Evolutionary conservation across 2,797 vertebrate species (phyloP).

Genomic region (Takifugu rubripes): DNA sequence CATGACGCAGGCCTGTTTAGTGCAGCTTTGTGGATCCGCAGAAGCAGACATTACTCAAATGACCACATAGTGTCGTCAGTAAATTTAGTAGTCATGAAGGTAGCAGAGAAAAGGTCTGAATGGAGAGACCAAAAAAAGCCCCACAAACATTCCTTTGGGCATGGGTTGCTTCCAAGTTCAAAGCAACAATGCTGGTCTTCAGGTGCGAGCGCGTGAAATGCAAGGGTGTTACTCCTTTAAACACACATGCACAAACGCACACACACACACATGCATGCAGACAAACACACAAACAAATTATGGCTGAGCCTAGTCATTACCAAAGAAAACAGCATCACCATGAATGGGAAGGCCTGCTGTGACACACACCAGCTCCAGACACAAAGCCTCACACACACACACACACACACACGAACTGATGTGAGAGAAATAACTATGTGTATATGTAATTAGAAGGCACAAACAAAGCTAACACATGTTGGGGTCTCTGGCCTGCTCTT

Average conservation of each 20-base stretch:
- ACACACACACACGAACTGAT: background rate
- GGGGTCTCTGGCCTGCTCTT: constrained; percentile 46
- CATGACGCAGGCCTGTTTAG: constrained; percentile 12
- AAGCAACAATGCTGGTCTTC: constrained; percentile 30
- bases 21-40: background rate
- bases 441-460: constrained; percentile 71
- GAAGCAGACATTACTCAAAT: constrained; percentile 15
- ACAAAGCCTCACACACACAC: constrained; percentile 40
- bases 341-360: constrained; percentile 62
- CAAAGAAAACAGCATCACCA: constrained; percentile 57
- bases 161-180: constrained; percentile 36
- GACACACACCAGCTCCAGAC: constrained; percentile 58
- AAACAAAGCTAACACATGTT: constrained; percentile 72
- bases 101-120: background rate
- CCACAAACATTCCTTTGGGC: constrained; percentile 17
- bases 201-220: constrained; percentile 41
- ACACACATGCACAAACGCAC: constrained; percentile 11
- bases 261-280: constrained; percentile 7
- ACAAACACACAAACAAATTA: constrained; percentile 56
- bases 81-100: constrained; percentile 5
- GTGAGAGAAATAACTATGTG: constrained; percentile 64
- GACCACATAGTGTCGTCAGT: constrained; percentile 4
- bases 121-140: constrained; percentile 20
- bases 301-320: constrained; percentile 64
- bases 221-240: constrained; percentile 36